phyloP scores from a whole-genome alignment of 2,797 vertebrate species.

The Mormyrops attenuatus region DNA sequence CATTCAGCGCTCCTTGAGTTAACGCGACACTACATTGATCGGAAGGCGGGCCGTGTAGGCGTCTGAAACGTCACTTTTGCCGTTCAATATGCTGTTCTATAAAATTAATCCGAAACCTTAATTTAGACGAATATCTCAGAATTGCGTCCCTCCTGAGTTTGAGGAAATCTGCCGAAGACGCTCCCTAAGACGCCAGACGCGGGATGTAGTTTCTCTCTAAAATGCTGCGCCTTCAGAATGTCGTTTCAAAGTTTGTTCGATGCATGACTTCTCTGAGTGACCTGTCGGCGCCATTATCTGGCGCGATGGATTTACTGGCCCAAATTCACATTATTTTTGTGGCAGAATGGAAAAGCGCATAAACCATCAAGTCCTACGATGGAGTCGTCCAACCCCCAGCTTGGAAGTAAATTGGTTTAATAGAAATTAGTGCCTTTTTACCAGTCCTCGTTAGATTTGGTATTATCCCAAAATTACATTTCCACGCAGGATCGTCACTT shows the following conservation, averaged over 20 bases:
- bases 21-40: not conserved
- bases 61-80: not conserved
- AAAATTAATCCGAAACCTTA: not conserved
- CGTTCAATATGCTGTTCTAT: not conserved
- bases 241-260: not conserved
- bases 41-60: not conserved
- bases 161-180: not conserved
- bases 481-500: not conserved
- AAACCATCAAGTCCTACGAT: not conserved
- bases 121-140: not conserved
- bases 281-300: not conserved
- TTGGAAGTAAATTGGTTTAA: not conserved
- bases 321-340: not conserved
- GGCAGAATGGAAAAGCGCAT: not conserved
- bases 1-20: not conserved
- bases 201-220: not conserved
- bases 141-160: not conserved
- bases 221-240: not conserved
- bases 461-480: not conserved
- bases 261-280: not conserved
- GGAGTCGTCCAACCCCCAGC: not conserved
- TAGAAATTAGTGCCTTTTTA: not conserved
- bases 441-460: not conserved
- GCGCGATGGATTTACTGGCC: not conserved
- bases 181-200: not conserved